Evolutionary conservation across 2,113 vertebrate genomes (phyloP), one percentile per base, ranked within the genome.

Genomic region (Hystrix brachyura): DNA sequence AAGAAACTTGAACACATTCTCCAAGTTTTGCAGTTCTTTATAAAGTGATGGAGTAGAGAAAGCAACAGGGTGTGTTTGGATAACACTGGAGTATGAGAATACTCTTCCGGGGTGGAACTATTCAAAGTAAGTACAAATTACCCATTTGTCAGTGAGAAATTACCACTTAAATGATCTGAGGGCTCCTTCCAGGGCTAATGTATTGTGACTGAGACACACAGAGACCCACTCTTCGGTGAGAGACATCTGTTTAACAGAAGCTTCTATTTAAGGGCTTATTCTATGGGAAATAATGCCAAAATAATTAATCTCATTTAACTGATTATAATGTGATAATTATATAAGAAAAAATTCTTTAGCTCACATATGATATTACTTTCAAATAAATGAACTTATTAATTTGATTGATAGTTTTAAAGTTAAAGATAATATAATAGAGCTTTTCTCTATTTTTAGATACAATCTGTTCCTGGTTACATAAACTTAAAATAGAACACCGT

Each of bases 361-460:
- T 96, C 79, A 94, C 72, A 84, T 43, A 80, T 90, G 25, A 43
- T n/a, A 62, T 95, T 86, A 94, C 43, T 94, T 96, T 93, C 92
- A 91, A 38, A 86, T 69, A 83, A 69, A 91, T 90, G 29, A 59
- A 78, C 72, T 64, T 27, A 8, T 88, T 78, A 88, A 86, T 79
- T 34, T 92, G 90, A 94, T 46, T 76, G 79, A 95, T 55, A 80
- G 18, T 57, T 96, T 96, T 93, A 95, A 94, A 94, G 53, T 27
- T 80, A 94, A 94, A 95, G 69, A 62, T 69, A 96, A 90, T 83
- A 94, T 90, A 90, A 88, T 82, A 94, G 48, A 82, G 9, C 29
- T 78, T 6, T 57, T 90, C 19, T 94, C n/a, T 97, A 85, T 82
- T 92, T 95, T 96, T 97, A 94, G 48, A 92, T 74, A 43, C 62